phyloP scores from a whole-genome alignment of 2,888 invertebrate genomes.

The Gibbula magus region DNA sequence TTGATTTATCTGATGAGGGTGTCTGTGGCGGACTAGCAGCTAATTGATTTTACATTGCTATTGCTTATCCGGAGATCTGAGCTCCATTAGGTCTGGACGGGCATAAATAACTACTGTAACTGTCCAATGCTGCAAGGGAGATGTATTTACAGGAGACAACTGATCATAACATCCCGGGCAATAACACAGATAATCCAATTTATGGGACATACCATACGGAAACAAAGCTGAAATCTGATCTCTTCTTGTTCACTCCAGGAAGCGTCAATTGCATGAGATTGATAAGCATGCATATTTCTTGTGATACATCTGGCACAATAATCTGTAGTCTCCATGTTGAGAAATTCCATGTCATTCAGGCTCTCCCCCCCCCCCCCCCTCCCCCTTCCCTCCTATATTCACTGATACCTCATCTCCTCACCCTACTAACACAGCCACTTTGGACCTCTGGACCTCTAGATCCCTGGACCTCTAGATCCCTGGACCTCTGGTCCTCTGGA shows the following conservation, averaged over 20 bases:
- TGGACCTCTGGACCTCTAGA: too few relatives aligned
- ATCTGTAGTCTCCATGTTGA: background rate
- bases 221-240: slow-evolving; percentile 11
- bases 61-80: background rate
- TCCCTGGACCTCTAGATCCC: too few relatives aligned
- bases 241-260: slow-evolving; percentile 2
- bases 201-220: slow-evolving; percentile 5
- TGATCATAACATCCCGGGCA: slow-evolving; percentile 6
- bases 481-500: too few relatives aligned
- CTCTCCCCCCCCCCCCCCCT: background rate
- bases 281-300: slow-evolving; percentile 21
- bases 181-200: slow-evolving; percentile 15
- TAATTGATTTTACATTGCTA: slow-evolving; percentile 21
- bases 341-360: slow-evolving; percentile 6
- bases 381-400: background rate
- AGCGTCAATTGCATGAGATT: slow-evolving; percentile 18
- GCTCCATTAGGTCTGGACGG: background rate
- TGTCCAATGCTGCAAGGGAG: background rate
- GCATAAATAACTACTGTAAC: slow-evolving; percentile 19
- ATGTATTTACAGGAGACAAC: slow-evolving; percentile 16
- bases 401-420: too few relatives aligned
- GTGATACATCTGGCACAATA: slow-evolving; percentile 8
- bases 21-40: background rate
- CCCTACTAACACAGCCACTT: too few relatives aligned
- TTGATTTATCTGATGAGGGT: slow-evolving; percentile 1